Base-by-base conservation (phyloP, 2,797 vertebrate species). In the Ptychadena robeensis region DNA sequence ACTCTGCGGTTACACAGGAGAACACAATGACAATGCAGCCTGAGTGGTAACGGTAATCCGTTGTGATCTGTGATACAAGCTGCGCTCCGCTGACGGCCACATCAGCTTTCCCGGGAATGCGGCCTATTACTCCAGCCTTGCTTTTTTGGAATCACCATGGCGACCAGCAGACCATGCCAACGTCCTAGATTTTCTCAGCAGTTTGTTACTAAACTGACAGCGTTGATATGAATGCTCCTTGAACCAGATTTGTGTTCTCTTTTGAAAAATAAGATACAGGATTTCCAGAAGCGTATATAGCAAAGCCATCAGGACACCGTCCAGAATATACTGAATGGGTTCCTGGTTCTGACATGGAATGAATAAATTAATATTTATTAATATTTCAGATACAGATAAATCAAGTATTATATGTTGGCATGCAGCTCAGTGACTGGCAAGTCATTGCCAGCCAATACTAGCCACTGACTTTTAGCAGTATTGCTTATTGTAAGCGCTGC, bases 181-280 rank as follows among this genome's bases (percentile, higher is more conserved):
- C 87, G 89, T 87, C 91, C 91, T 89, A 89, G 86, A 89, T 91
- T 90, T 85, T 67, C 83, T 88, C 90, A 87, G 85, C 86, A 87
- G 87, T 87, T 88, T 90, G 88, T 90, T 90, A 89, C 89, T 88
- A 84, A 89, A 87, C 88, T 91, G 91, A 92, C 92, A 92, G 88
- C 88, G 85, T 85, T 91, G 90, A 92, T 90, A 88, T 88, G 85
- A 91, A 92, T 92, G 91, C 91, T 92, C 89, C 90, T 89, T 92
- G 90, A 92, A 91, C 91, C 90, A 87, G 87, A 90, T 89, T 88
- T 88, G 86, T 88, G 28, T n/a, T 44, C 28, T 44, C 31, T 25
- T 70, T n/a, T 31, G 12, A 18, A 48, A 48, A 63, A 65, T 48
- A 77, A 75, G 35, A 25, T n/a, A 67, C 44, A 77, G 10, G 38